phyloP scores from a whole-genome alignment of 1,140 invertebrate species.

The Oreohelix idahoensis region DNA sequence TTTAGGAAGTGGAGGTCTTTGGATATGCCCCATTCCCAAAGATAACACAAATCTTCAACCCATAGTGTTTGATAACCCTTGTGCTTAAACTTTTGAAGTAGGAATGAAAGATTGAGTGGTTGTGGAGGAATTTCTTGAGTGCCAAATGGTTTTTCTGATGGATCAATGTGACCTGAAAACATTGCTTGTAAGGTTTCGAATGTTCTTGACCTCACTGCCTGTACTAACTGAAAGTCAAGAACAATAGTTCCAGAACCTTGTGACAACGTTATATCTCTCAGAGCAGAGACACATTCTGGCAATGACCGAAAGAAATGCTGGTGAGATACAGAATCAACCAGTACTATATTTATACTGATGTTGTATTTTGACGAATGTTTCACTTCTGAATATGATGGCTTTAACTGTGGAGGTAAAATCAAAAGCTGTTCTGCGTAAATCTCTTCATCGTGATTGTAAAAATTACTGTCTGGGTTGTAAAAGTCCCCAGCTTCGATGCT shows the following conservation, averaged over 20 bases:
- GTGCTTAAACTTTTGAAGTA: constrained; percentile 56
- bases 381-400: too few species aligned
- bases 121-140: constrained; percentile 55
- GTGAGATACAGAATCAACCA: constrained; percentile 68
- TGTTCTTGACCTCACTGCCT: constrained; percentile 66
- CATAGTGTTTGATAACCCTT: constrained; percentile 64
- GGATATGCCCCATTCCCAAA: constrained; percentile 69
- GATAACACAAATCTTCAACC: constrained; percentile 70
- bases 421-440: constrained; percentile 48
- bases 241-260: constrained; percentile 39
- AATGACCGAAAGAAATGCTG: constrained; percentile 70
- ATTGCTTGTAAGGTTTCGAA: constrained; percentile 64
- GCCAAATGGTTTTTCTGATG: constrained; percentile 61
- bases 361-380: background rate
- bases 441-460: constrained; percentile 24
- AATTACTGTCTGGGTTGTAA: constrained; percentile 3
- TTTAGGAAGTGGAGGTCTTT: constrained; percentile 66
- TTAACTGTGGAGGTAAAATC: constrained; percentile 49
- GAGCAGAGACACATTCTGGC: constrained; percentile 55
- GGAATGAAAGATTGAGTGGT: constrained; percentile 54
- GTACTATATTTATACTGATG: constrained; percentile 67
- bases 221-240: constrained; percentile 67
- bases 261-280: constrained; percentile 37
- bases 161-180: constrained; percentile 58
- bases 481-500: background rate